A percentile compares a stretch with the other conserved stretches of the same genome.
Conservation (phyloP, 2,888 invertebrate species). For the Amaurobius ferox region DNA sequence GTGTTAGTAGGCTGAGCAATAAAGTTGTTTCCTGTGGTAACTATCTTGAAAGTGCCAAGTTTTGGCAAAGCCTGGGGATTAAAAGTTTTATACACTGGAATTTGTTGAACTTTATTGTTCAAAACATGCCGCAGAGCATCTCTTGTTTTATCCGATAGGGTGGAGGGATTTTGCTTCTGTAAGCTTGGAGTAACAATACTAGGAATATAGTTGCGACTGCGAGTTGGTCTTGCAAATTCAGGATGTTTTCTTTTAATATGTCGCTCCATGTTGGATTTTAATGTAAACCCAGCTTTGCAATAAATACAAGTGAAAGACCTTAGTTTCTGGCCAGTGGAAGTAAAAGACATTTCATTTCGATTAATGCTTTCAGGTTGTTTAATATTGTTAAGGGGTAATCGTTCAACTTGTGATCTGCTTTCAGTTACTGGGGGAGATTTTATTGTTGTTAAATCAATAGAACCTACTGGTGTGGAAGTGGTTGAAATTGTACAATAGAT, state of each 20-base stretch:
- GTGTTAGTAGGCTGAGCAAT: conserved; percentile 23
- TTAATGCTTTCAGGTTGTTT: background rate
- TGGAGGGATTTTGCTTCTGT: conserved; percentile 59
- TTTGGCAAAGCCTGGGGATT: conserved; percentile 35
- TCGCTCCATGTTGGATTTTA: conserved; percentile 93
- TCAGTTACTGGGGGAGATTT: conserved; percentile 6
- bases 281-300: conserved; percentile 91
- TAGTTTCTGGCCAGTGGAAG: conserved; percentile 59
- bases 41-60: conserved; percentile 50
- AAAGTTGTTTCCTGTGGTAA: conserved; percentile 29
- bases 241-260: conserved; percentile 97
- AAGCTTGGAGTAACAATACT: conserved; percentile 49
- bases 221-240: conserved; percentile 80
- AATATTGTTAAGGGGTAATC: conserved; percentile 25
- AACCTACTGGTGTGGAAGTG: background rate
- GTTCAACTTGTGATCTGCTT: conserved; percentile 33
- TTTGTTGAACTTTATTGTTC: conserved; percentile 70
- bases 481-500: conserved; percentile 29
- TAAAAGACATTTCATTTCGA: conserved; percentile 19
- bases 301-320: conserved; percentile 93
- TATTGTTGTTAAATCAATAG: conserved; percentile 26
- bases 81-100: conserved; percentile 49
- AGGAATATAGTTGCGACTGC: conserved; percentile 68
- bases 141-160: conserved; percentile 73
- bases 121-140: conserved; percentile 72